phyloP scores from a whole-genome alignment of 2,797 vertebrate species.

The Catamblyrhynchus diadema region DNA sequence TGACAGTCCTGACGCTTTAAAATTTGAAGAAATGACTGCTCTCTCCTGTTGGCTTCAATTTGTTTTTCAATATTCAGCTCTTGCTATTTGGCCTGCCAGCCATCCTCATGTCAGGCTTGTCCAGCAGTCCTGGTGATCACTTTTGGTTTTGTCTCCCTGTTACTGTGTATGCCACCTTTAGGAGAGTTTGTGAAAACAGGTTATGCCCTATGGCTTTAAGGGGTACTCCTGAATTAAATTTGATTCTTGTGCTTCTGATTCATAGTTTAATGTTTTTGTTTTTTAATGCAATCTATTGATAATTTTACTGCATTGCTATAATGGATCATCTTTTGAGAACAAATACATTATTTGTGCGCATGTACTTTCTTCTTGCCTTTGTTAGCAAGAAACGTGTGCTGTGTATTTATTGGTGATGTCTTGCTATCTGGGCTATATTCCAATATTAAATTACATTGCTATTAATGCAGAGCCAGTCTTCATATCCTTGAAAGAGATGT shows the following conservation, averaged over 20 bases:
- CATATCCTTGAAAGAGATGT: neutral
- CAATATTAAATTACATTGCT: slow-evolving; percentile 4
- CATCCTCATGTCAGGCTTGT: neutral
- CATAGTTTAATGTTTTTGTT: neutral
- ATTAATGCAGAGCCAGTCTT: neutral
- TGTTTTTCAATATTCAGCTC: neutral
- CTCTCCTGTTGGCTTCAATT: neutral
- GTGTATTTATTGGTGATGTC: neutral
- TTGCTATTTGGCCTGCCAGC: neutral
- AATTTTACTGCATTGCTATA: neutral
- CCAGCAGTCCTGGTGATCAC: neutral
- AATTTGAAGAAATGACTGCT: neutral
- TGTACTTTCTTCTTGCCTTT: neutral
- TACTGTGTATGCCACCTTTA: neutral
- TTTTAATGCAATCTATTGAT: neutral
- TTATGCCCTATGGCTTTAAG: neutral
- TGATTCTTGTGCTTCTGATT: neutral
- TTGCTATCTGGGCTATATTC: neutral
- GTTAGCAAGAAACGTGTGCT: neutral
- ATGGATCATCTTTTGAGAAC: neutral
- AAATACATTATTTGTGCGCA: neutral
- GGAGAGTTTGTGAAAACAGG: neutral
- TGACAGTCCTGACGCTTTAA: neutral
- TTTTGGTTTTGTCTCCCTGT: neutral
- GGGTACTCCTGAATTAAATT: neutral